phyloP scores from a whole-genome alignment of 2,797 vertebrate genomes.

The Anabacerthia variegaticeps region DNA sequence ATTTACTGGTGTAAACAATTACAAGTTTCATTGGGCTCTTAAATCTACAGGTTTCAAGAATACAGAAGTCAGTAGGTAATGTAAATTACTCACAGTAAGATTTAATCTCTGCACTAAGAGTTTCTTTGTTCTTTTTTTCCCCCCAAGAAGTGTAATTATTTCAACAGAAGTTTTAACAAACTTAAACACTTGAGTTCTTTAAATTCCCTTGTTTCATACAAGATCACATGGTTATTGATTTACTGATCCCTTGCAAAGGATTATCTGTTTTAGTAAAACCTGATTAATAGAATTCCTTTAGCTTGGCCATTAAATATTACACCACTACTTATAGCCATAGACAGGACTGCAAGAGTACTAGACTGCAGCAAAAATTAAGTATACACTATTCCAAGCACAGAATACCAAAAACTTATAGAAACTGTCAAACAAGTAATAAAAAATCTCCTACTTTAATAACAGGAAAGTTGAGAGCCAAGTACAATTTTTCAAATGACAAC shows the following conservation, averaged over 20 bases:
- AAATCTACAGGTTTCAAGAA: not conserved
- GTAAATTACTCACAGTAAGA: slow-evolving; percentile 4
- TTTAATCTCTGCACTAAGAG: slow-evolving; percentile 54
- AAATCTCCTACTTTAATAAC: not conserved
- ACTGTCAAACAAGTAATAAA: not conserved
- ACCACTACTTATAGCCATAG: not conserved
- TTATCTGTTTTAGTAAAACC: slow-evolving; percentile 12
- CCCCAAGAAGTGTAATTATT: not conserved
- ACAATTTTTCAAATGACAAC: not conserved
- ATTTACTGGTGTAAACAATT: not conserved
- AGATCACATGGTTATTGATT: slow-evolving; percentile 54
- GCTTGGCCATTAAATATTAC: not conserved
- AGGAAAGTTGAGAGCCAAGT: not conserved
- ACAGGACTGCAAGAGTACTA: not conserved
- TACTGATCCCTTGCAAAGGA: slow-evolving; percentile 39
- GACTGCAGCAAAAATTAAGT: not conserved
- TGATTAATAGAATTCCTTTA: slow-evolving; percentile 16
- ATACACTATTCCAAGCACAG: not conserved
- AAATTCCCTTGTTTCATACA: slow-evolving; percentile 58
- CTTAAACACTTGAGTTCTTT: slow-evolving; percentile 56
- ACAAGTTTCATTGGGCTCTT: not conserved
- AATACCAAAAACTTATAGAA: not conserved
- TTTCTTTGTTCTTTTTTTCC: not conserved
- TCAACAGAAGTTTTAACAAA: slow-evolving; percentile 63
- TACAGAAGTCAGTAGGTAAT: not conserved